phyloP scores from a whole-genome alignment of 2,797 vertebrate genomes.

The Myotis daubentonii region DNA sequence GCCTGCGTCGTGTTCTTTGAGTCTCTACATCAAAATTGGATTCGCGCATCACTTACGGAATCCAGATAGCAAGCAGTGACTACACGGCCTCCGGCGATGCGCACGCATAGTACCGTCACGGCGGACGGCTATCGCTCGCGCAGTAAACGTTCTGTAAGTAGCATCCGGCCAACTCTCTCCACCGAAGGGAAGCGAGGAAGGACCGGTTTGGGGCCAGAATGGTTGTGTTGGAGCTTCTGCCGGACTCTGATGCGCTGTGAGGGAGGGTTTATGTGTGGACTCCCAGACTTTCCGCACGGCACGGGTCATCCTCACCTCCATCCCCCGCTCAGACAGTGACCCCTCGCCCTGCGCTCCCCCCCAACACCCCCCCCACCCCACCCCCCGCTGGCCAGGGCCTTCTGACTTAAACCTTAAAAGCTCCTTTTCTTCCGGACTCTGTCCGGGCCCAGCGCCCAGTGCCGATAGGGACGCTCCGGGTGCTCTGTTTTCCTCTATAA shows the following conservation, averaged over 20 bases:
- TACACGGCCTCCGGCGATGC: not conserved
- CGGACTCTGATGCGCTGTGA: slow-evolving; percentile 67
- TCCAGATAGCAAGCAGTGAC: not conserved
- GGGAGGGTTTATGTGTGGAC: slow-evolving; percentile 63
- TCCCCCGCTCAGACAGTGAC: not conserved
- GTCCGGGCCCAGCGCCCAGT: not conserved
- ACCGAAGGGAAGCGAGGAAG: not conserved
- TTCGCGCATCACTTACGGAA: not conserved
- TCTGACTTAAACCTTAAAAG: slow-evolving; percentile 65
- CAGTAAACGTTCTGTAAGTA: not conserved
- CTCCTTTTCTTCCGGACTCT: slow-evolving; percentile 33
- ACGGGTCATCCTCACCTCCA: slow-evolving; percentile 75
- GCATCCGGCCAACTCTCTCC: not conserved
- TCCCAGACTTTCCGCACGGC: slow-evolving; percentile 60
- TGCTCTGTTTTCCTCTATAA: slow-evolving; percentile 66
- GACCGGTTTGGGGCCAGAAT: slow-evolving; percentile 58
- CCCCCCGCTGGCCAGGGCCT: not conserved
- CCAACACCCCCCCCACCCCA: fast-evolving
- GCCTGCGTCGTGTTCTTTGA: not conserved
- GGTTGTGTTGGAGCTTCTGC: slow-evolving; percentile 60
- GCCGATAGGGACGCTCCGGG: slow-evolving; percentile 30
- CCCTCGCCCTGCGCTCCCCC: too few relatives aligned
- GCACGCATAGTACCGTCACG: not conserved
- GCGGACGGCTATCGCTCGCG: not conserved
- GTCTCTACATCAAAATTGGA: not conserved